Percentiles rank a stretch among this genome's conserved stretches.
These are phyloP conservation scores for Ptiloglossa arizonensis DNA, from an alignment of 1,140 invertebrate genomes.

Conservation along the genomic window DNA sequence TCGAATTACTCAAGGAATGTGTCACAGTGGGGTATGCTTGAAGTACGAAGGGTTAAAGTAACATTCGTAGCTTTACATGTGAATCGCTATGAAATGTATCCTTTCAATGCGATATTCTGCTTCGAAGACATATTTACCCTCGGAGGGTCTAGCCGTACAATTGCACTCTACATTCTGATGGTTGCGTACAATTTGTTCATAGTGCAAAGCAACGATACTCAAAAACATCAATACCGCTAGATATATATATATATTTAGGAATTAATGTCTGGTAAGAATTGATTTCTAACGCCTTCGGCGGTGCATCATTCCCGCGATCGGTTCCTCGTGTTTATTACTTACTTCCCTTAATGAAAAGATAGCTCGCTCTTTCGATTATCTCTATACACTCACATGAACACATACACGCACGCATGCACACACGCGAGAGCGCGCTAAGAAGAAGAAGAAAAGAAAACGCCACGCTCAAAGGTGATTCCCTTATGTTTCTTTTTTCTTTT, in stretches of 20 bases:
- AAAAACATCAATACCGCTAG: neutral
- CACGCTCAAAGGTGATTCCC: constrained; percentile 18
- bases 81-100: neutral
- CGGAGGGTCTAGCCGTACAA: neutral
- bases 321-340: neutral
- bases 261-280: too few relatives aligned
- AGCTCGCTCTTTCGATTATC: constrained; percentile 57
- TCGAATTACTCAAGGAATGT: neutral
- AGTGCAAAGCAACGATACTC: neutral
- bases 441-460: constrained; percentile 54
- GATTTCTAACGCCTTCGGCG: constrained; percentile 21
- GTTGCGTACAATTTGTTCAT: neutral
- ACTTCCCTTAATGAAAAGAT: constrained; percentile 39
- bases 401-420: constrained; percentile 63
- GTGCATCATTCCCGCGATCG: constrained; percentile 57
- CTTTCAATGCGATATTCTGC: too few relatives aligned
- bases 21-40: neutral
- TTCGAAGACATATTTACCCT: neutral
- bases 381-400: constrained; percentile 61
- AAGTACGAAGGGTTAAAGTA: constrained; percentile 19
- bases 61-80: neutral
- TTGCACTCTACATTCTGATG: constrained; percentile 1
- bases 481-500: neutral
- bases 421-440: constrained; percentile 60
- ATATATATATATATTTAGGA: too few relatives aligned